phyloP scores from a whole-genome alignment of 2,113 vertebrate genomes.

The Dendrocopos noguchii region DNA sequence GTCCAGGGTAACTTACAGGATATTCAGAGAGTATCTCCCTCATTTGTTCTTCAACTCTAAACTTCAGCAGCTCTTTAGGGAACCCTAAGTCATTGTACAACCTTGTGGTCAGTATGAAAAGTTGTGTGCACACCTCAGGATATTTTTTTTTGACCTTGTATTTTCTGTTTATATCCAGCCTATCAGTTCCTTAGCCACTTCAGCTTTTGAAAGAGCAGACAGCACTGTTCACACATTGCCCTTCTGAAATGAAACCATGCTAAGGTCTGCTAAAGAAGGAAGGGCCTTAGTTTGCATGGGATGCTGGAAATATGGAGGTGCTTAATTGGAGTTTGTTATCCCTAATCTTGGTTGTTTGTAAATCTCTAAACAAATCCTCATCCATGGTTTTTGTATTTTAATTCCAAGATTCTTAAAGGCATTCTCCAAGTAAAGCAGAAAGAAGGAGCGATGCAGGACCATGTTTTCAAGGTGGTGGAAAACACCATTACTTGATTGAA shows the following conservation, averaged over 20 bases:
- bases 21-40: neutral
- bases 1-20: neutral
- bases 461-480: neutral
- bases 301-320: neutral
- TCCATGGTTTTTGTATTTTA: neutral
- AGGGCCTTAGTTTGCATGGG: neutral
- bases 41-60: neutral
- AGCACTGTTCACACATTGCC: neutral
- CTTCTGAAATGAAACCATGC: neutral
- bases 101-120: neutral
- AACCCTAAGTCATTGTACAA: neutral
- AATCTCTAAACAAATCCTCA: neutral
- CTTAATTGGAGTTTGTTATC: neutral
- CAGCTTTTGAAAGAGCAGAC: neutral
- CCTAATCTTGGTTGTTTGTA: neutral
- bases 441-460: neutral
- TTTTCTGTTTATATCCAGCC: neutral
- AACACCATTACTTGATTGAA: neutral
- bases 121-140: accelerated
- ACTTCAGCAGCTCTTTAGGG: neutral
- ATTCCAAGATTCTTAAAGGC: neutral
- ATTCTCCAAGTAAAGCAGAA: neutral
- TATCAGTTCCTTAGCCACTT: neutral
- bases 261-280: neutral
- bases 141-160: too few species aligned